Evolutionary conservation across 2,113 vertebrate genomes (phyloP).

Genomic region (Sporophila hypoxantha): DNA sequence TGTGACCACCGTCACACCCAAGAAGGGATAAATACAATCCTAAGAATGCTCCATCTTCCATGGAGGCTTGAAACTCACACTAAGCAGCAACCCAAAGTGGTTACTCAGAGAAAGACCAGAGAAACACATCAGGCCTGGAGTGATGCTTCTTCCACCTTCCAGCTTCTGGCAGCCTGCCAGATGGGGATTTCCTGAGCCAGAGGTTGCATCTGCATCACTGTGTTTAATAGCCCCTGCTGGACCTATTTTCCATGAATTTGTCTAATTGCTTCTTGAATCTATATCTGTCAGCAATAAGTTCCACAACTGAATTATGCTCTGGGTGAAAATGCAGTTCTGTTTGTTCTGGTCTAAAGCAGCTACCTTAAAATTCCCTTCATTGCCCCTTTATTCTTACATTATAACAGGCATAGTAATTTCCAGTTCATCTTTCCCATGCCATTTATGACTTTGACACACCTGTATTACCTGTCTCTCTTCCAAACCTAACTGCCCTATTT

Average conservation of each 20-base stretch:
- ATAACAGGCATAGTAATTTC: neutral
- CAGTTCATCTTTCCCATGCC: neutral
- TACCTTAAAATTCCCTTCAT: neutral
- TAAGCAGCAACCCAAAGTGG: neutral
- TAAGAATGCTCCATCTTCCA: neutral
- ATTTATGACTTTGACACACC: neutral
- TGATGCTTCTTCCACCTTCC: slow-evolving; percentile 15
- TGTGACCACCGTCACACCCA: no score
- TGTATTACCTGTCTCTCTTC: neutral
- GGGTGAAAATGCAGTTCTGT: slow-evolving; percentile 30
- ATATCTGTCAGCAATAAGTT: slow-evolving; percentile 43
- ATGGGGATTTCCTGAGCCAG: slow-evolving; percentile 44
- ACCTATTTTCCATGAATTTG: slow-evolving; percentile 47
- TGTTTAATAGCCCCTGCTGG: slow-evolving; percentile 43
- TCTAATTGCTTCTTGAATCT: slow-evolving; percentile 53
- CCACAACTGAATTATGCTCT: slow-evolving; percentile 28
- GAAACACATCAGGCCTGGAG: neutral
- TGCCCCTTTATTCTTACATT: neutral
- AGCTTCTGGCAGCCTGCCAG: slow-evolving; percentile 37
- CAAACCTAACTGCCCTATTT: neutral
- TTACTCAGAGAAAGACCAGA: neutral
- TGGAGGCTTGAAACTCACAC: neutral
- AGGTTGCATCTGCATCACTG: slow-evolving; percentile 23
- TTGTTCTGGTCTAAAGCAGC: slow-evolving; percentile 9
- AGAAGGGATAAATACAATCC: neutral